Evolutionary conservation across 2,797 vertebrate genomes (phyloP), one percentile per base, ranked within the genome.

Genomic region (Luscinia luscinia): DNA sequence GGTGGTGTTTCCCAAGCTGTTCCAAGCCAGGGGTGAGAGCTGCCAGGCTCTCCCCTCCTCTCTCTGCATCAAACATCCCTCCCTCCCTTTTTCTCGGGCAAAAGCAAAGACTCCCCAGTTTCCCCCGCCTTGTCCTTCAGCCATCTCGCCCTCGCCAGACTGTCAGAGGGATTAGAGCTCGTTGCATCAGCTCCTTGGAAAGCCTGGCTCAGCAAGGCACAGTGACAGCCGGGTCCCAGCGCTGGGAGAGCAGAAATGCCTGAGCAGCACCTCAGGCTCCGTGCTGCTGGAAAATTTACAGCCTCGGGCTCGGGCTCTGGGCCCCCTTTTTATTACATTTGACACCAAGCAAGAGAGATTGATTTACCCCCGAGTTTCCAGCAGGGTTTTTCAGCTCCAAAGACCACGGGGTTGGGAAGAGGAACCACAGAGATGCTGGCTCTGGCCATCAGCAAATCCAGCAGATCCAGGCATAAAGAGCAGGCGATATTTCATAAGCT

Each of bases 401-500:
- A 30, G 69, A 34, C 15, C 8, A 3, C 0, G 4, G 68, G 62
- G 54, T 21, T 88, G 88, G 66, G 70, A 90, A n/a, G 70, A 76
- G 77, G 63, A 92, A 67, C 74, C 32, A 2, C 0, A 0, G 84
- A 49, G 91, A 81, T 70, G 84, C 62, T 0, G 3, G 43, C 52
- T 57, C 57, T 41, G 76, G 62, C 78, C 3, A 0, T 74, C 92
- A 93, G 93, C 90, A 94, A 91, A 95, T 62, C 27, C 94, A 93
- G 94, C 87, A 88, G 89, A 90, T 38, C 26, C 34, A 38, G 55
- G 73, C 82, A 84, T 4, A 76, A 72, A 73, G 57, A 59, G 48
- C 76, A 79, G 84, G 81, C 0, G 13, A 81, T 95, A 92, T 88
- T 94, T 93, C 92, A 92, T 34, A 5, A 67, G 79, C 89, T 96